Base-by-base conservation (phyloP, 2,113 vertebrate genomes). In the Hypomesus transpacificus region DNA sequence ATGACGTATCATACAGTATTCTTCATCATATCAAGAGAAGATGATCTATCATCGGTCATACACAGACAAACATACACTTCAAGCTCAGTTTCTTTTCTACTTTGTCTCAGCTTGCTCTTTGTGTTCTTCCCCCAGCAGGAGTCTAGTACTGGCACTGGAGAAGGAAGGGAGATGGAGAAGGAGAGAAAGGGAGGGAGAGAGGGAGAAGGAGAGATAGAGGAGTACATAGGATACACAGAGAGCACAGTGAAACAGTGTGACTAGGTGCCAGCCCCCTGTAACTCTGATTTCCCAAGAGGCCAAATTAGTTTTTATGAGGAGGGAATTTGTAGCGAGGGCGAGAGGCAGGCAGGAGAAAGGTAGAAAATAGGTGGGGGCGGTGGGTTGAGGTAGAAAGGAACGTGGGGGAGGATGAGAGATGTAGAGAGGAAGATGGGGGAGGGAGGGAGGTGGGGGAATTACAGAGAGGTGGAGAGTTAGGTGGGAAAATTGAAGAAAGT, bases 231-330 rank as follows among this genome's bases (percentile, higher is more conserved):
- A 76, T 77, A 64, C 0, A 62, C 54, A 46, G 74, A 76, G 73
- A 70, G 58, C 75, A 79, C 84, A 83, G 76, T 74, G 79, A 78
- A 69, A 82, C 76, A 74, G 68, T 82, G 75, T 71, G 77, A 81
- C 61, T 68, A 31, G 66, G 77, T 84, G 80, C 82, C 87, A 81
- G 77, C 76, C 65, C 70, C 77, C 75, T 46, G 66, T 57, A 64
- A 71, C 63, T 57, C 75, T 82, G 79, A 82, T 86, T 88, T 89
- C 85, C 87, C 77, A 1, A 18, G 76, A 75, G 75, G 68, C 70
- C 65, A 86, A 85, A 90, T 87, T 83, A 78, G 68, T 84, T 86
- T 86, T 87, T 85, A 86, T 86, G 77, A 69, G 70, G 72, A 66
- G 65, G 3, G 77, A 80, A 54, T 75, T 46, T 46, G 39, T 46